Evolutionary conservation across 2,113 vertebrate species (phyloP), one percentile per base, ranked within the genome.

Genomic region (Chionodraco myersi): DNA sequence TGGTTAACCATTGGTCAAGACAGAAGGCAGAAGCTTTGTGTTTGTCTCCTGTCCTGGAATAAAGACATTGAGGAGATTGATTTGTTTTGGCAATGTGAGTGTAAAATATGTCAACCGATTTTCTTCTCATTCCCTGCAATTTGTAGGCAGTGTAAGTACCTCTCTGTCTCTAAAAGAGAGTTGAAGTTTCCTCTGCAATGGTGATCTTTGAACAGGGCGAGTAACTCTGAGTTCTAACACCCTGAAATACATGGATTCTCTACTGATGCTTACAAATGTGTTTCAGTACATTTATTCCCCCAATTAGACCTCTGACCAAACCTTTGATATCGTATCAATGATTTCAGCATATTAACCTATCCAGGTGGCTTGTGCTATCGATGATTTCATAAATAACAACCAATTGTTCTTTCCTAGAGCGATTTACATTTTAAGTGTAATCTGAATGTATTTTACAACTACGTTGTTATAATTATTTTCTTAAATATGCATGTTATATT

Each of bases 1-100:
- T 72, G 82, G 86, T 85, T 82, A 90, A 69, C 90, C 86, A 85
- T 48, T 68, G 66, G 72, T 84, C 49, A 72, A 78, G 58, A 72
- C 73, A 80, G 58, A 89, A 67, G 51, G 57, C 45, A 61, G n/a
- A 57, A 60, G 21, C 5, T 69, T 30, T 64, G 10, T 47, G n/a
- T 44, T 47, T 51, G 48, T 52, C 8, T 61, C 16, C 36, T 56
- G 10, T 58, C 65, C 47, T 74, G 52, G n/a, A 87, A 52, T 12
- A 57, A 30, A 66, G 36, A 2, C 66, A 68, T 52, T 62, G n/a
- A 63, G 26, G 34, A 69, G 73, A 68, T 59, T 18, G 18, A 78
- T 66, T 49, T 61, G 9, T 36, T 69, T 16, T 71, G 49, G 57
- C 23, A 48, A 26, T 56, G 8, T 62, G 44, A 77, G 36, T 30